phyloP scores from a whole-genome alignment of 2,888 invertebrate species.

The Cylloceria caligata region DNA sequence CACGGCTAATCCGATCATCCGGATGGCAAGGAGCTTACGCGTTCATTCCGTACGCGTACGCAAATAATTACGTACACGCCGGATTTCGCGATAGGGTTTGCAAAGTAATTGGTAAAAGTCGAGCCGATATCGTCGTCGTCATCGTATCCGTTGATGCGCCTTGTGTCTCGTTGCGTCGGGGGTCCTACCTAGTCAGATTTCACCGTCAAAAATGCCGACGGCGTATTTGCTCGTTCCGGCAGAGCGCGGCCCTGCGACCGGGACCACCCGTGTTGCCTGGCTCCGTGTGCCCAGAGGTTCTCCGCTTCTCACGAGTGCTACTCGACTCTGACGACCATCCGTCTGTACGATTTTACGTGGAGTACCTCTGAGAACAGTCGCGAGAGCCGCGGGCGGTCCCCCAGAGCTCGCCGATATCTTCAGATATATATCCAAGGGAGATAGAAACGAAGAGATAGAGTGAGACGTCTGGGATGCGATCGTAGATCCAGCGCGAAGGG shows the following conservation, averaged over 20 bases:
- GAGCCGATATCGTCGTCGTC: constrained; percentile 29
- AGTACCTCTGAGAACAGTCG: constrained; percentile 27
- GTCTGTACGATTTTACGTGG: not conserved
- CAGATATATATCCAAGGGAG: constrained; percentile 21
- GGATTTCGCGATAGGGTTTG: constrained; percentile 24
- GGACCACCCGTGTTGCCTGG: constrained; percentile 82
- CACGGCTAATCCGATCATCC: constrained; percentile 5
- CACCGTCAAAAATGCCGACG: constrained; percentile 83
- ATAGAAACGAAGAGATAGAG: constrained; percentile 28
- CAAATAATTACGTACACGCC: constrained; percentile 46
- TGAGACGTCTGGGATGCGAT: constrained; percentile 33
- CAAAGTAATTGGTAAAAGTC: constrained; percentile 63
- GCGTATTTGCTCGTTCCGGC: constrained; percentile 83
- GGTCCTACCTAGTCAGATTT: constrained; percentile 77
- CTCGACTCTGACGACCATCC: not conserved
- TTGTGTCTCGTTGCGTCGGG: constrained; percentile 42
- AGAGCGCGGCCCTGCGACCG: constrained; percentile 79
- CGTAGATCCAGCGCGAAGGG: constrained; percentile 21
- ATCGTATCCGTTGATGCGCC: constrained; percentile 36
- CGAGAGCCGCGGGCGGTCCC: constrained; percentile 39
- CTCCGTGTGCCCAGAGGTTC: constrained; percentile 78
- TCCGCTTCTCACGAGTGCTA: constrained; percentile 71
- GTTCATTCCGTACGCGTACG: constrained; percentile 37
- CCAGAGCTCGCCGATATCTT: constrained; percentile 36
- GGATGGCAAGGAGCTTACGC: constrained; percentile 8